phyloP scores from a whole-genome alignment of 1,140 invertebrate genomes.

The Matsumurasca onukii region DNA sequence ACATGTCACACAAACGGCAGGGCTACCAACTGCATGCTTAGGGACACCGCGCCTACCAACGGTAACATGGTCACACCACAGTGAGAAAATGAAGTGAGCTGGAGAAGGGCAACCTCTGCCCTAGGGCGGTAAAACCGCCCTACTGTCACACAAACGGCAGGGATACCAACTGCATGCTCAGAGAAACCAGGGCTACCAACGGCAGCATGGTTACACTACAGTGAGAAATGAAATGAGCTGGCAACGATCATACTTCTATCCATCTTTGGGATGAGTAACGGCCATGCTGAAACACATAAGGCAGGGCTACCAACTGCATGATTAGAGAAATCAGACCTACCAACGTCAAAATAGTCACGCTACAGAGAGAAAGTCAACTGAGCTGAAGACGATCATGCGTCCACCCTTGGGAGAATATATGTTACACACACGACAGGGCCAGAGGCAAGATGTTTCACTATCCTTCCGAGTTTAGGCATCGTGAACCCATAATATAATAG shows the following conservation, averaged over 20 bases:
- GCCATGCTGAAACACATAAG: neutral
- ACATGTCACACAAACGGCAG: neutral
- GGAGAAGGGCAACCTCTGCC: conserved; percentile 28
- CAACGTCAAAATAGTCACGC: too few relatives aligned
- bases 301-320: neutral
- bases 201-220: neutral
- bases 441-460: too few relatives aligned
- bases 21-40: neutral
- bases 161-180: conserved; percentile 3
- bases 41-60: neutral
- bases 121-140: neutral
- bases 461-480: too few relatives aligned
- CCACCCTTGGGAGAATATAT: too few relatives aligned
- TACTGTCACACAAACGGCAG: neutral
- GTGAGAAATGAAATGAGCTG: conserved; percentile 26
- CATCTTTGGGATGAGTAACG: neutral
- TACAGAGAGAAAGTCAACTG: too few relatives aligned
- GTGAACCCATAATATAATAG: too few relatives aligned
- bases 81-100: conserved; percentile 26
- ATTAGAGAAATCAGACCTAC: neutral
- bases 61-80: neutral
- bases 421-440: too few relatives aligned
- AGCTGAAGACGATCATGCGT: too few relatives aligned
- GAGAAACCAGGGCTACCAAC: neutral
- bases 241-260: conserved; percentile 22